Conservation (phyloP, 1,140 invertebrate genomes). For the Akabosia matsudoensis region DNA sequence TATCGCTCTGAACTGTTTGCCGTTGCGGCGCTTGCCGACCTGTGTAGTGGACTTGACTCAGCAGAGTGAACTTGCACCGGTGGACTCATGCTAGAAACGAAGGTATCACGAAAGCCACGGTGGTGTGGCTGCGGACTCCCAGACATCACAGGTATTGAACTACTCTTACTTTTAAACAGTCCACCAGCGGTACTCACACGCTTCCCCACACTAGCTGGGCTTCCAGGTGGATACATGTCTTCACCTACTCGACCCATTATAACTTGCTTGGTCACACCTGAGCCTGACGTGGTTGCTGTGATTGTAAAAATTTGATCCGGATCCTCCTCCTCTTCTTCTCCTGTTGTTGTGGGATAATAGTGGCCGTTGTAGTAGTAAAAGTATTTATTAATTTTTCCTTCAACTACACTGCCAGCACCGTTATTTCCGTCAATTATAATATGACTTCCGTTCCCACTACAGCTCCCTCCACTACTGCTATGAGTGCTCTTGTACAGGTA, state of each 20-base stretch:
- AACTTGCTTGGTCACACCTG: not conserved
- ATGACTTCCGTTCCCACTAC: conserved; percentile 21
- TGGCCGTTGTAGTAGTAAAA: conserved; percentile 17
- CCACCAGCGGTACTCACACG: not conserved
- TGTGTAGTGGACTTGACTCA: conserved; percentile 1
- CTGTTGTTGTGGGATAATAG: conserved; percentile 6
- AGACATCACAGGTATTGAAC: conserved; percentile 29
- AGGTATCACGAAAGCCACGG: conserved; percentile 37
- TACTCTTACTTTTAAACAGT: conserved; percentile 35
- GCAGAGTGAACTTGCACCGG: not conserved
- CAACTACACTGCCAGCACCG: not conserved
- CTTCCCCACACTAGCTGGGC: not conserved
- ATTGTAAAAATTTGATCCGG: conserved; percentile 17
- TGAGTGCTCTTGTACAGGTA: conserved; percentile 10
- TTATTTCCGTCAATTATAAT: conserved; percentile 32
- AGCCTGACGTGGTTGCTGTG: not conserved
- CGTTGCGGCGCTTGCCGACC: conserved; percentile 4
- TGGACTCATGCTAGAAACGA: conserved; percentile 33
- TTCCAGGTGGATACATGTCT: conserved; percentile 21
- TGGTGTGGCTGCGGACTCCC: not conserved
- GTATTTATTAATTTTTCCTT: not conserved
- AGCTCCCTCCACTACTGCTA: not conserved
- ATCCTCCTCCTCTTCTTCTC: not conserved
- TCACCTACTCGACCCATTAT: conserved; percentile 10
- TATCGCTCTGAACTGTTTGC: conserved; percentile 5